Conservation (phyloP, 2,888 invertebrate species). For the Gandaritis pyraliata region DNA sequence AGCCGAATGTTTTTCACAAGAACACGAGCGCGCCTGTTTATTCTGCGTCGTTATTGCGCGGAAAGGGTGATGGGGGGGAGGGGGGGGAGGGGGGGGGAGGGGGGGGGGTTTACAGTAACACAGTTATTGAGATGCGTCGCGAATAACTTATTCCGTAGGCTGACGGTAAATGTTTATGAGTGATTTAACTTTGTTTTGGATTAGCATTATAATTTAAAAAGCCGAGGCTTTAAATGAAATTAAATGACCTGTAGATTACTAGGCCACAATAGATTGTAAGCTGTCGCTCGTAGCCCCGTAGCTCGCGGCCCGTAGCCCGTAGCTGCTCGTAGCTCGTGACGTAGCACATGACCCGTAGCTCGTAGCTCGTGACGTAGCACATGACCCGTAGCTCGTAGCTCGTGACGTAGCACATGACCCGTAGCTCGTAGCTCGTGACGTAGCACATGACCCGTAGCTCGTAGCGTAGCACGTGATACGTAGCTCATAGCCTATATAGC, state of each 20-base stretch:
- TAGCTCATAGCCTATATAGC: too few relatives aligned
- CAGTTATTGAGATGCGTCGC: slow-evolving; percentile 32
- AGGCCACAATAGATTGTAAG: not conserved
- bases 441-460: too few relatives aligned
- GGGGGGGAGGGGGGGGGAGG: not conserved
- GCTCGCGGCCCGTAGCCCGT: too few relatives aligned
- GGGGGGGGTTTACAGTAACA: slow-evolving; percentile 17
- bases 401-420: too few relatives aligned
- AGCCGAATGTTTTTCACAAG: slow-evolving; percentile 39
- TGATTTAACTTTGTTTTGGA: slow-evolving; percentile 21
- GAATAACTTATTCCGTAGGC: slow-evolving; percentile 29
- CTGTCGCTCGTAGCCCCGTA: too few relatives aligned
- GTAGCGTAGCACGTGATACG: too few relatives aligned
- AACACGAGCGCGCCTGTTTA: slow-evolving; percentile 39
- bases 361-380: too few relatives aligned
- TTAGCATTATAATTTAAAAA: slow-evolving; percentile 6
- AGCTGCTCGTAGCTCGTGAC: too few relatives aligned
- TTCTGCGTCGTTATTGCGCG: slow-evolving; percentile 38
- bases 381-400: too few relatives aligned
- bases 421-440: too few relatives aligned
- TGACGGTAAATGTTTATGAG: slow-evolving; percentile 14
- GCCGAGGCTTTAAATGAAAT: not conserved
- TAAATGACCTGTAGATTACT: not conserved
- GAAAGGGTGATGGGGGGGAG: not conserved
- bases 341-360: too few relatives aligned